These are phyloP conservation scores for Tychaedon coryphoeus DNA, from an alignment of 2,113 vertebrate species.

Conservation along the genomic window DNA sequence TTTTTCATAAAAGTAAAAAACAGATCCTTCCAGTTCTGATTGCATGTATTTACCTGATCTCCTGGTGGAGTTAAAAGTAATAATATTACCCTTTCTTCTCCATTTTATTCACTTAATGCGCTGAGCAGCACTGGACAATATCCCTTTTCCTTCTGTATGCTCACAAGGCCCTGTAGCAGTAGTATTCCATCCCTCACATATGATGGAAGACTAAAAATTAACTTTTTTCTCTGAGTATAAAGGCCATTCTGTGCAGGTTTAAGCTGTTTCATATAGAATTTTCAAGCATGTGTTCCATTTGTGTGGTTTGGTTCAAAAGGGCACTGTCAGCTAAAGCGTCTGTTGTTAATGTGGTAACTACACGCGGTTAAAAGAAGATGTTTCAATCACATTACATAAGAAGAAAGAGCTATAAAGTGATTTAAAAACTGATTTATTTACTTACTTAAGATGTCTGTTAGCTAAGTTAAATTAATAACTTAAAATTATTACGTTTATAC, in stretches of 20 bases:
- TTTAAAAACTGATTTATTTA: not conserved
- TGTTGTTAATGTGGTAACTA: not conserved
- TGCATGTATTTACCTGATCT: not conserved
- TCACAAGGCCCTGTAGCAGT: not conserved
- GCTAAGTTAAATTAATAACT: not conserved
- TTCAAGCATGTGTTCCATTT: not conserved
- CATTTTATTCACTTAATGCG: not conserved
- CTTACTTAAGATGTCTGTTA: not conserved
- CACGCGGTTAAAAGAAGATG: not conserved
- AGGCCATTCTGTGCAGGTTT: not conserved
- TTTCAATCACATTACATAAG: not conserved
- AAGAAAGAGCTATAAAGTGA: not conserved
- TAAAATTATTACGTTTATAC: not conserved
- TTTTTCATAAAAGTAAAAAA: not conserved
- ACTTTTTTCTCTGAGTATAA: not conserved
- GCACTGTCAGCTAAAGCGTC: not conserved
- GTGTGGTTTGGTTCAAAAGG: not conserved
- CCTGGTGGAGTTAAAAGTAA: not conserved
- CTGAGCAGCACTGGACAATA: not conserved
- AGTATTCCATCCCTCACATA: not conserved
- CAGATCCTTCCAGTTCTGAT: not conserved
- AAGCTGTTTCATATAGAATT: not conserved
- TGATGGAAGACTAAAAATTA: not conserved
- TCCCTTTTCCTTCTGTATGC: not conserved
- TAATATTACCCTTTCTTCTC: not conserved